phyloP scores from a whole-genome alignment of 2,113 vertebrate genomes.

The Notarius quadriscutis region DNA sequence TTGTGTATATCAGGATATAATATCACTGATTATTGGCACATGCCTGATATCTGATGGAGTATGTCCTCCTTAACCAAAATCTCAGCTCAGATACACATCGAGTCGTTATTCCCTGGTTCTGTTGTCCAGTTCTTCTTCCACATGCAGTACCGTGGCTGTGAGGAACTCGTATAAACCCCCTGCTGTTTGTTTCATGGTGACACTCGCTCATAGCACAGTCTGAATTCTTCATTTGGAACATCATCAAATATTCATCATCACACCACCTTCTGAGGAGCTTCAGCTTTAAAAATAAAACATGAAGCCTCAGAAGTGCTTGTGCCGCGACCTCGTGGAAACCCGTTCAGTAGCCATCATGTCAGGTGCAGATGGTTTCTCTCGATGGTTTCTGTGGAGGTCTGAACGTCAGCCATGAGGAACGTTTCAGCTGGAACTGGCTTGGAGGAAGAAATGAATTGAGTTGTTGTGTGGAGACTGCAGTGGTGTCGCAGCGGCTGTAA shows the following conservation, averaged over 20 bases:
- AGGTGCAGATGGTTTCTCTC: background rate
- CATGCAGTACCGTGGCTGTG: background rate
- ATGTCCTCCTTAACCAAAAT: background rate
- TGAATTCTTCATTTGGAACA: slow-evolving; percentile 7
- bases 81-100: background rate
- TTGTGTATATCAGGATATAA: background rate
- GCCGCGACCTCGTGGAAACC: too few relatives aligned
- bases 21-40: background rate
- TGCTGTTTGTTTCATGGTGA: background rate
- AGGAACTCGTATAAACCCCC: background rate
- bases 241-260: slow-evolving; percentile 33
- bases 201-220: background rate
- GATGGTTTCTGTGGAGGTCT: background rate
- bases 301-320: background rate
- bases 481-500: background rate
- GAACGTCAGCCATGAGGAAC: background rate
- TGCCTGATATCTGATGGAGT: background rate
- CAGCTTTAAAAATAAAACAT: slow-evolving; percentile 20
- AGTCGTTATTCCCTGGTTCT: background rate
- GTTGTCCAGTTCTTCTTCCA: background rate
- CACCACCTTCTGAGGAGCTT: background rate
- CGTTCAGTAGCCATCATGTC: background rate
- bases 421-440: background rate
- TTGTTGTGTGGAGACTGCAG: background rate
- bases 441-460: background rate